These are phyloP conservation scores for Prorops nasuta DNA, from an alignment of 1,140 invertebrate species.

Conservation along the genomic window DNA sequence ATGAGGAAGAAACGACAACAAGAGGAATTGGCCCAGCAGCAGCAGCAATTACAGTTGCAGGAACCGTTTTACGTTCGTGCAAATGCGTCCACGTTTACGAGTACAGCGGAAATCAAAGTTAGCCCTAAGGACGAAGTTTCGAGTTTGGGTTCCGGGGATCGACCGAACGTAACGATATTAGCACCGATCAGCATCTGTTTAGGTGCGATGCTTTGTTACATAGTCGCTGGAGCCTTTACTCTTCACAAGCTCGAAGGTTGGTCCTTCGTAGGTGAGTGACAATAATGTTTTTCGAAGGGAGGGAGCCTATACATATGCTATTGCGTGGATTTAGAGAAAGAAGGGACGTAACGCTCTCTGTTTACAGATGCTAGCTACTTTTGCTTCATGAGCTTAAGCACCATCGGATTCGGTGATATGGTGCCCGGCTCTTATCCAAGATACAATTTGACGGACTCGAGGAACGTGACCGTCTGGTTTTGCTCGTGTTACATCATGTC, in stretches of 20 bases:
- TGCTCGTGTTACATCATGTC: conserved; percentile 94
- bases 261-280: conserved; percentile 65
- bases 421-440: conserved; percentile 72
- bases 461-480: conserved; percentile 76
- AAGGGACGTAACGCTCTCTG: neutral
- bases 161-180: conserved; percentile 72
- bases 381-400: conserved; percentile 91
- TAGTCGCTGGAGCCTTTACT: conserved; percentile 83
- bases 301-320: too few species aligned
- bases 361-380: conserved; percentile 87
- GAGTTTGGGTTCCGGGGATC: conserved; percentile 52
- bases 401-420: conserved; percentile 89
- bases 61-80: conserved; percentile 79
- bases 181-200: conserved; percentile 76
- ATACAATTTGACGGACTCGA: conserved; percentile 63
- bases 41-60: conserved; percentile 63
- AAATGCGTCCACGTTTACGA: conserved; percentile 71
- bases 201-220: conserved; percentile 78
- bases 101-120: conserved; percentile 69
- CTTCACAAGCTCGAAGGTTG: conserved; percentile 84
- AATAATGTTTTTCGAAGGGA: conserved; percentile 3
- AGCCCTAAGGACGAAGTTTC: conserved; percentile 58
- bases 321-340: neutral
- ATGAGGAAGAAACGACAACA: conserved; percentile 76
- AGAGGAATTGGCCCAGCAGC: conserved; percentile 67